Evolutionary conservation across 1,140 invertebrate species (phyloP).

Genomic region (Cepaea nemoralis): DNA sequence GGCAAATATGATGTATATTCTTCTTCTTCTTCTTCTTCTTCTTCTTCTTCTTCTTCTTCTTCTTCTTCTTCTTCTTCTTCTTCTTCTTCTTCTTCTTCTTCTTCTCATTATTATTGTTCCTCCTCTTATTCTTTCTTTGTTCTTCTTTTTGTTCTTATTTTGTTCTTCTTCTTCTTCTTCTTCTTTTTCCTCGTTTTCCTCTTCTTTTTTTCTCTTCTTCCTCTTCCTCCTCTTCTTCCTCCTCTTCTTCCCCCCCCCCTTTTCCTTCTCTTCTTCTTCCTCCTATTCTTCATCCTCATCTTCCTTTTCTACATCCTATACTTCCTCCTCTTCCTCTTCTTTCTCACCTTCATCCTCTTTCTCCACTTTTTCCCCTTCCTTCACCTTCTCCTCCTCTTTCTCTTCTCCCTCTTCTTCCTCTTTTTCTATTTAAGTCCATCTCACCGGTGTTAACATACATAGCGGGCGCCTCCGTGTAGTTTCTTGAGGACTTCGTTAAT

Average conservation of each 20-base stretch:
- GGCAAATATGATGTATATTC: too few species aligned
- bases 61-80: background rate
- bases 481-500: too few species aligned
- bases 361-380: background rate
- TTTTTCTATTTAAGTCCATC: too few species aligned
- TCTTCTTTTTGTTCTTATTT: background rate
- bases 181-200: background rate
- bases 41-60: background rate
- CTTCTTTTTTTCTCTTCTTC: background rate
- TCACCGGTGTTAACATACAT: too few species aligned
- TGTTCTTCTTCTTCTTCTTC: background rate
- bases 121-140: background rate
- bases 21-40: background rate
- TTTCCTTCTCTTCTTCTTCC: constrained; percentile 16
- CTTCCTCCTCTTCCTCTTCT: background rate
- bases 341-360: background rate
- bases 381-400: background rate
- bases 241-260: background rate
- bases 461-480: too few species aligned
- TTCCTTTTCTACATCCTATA: background rate
- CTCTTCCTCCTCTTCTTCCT: constrained; percentile 3
- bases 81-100: background rate
- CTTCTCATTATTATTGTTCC: background rate
- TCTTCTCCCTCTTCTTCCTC: background rate
- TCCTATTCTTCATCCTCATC: background rate